Base-by-base conservation (phyloP, 2,888 invertebrate species). In the Cantharis flavilabris region DNA sequence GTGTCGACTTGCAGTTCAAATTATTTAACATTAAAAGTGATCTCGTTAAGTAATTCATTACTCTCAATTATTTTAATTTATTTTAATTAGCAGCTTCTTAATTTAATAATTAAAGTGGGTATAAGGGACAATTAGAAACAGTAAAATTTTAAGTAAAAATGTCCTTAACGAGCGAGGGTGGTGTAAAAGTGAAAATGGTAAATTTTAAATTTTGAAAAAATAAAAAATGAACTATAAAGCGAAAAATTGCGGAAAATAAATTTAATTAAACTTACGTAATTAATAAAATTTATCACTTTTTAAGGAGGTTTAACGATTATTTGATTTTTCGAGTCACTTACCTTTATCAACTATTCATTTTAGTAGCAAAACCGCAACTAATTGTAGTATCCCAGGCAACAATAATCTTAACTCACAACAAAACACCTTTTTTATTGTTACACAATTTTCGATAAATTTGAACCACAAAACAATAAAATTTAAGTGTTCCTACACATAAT, bases 341-440 rank as follows among this genome's bases (percentile, higher is more conserved):
- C 77, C 77, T 69, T 74, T 71, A 75, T 77, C 28, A 70, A 72
- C 62, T 69, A 72, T 72, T 77, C 77, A 75, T 65, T 67, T 62
- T 65, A 73, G 26, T 71, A 71, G 62, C 62, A 70, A 76, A 76
- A 30, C 76, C 70, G 75, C 70, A 70, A 74, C 63, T 63, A 74
- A 70, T 64, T 62, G 69, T 69, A 69, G 77, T 77, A 77, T 74
- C 75, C 77, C 71, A 72, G 77, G 77, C 64, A 77, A 77, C 77
- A 73, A 67, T 23, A 76, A 70, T 76, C 62, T 67, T 72, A 72
- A 72, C 71, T 77, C 74, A 75, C 74, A 74, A 77, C 77, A 77
- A 72, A 77, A 70, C 70, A 28, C 62, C 49, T 49, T 49, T 49
- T 49, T 49, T 49, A 49, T 49, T 49, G 49, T 49, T 49, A 49